These are phyloP conservation scores for Protobothrops flavoviridis DNA, from an alignment of 2,113 vertebrate species.

Conservation along the genomic window DNA sequence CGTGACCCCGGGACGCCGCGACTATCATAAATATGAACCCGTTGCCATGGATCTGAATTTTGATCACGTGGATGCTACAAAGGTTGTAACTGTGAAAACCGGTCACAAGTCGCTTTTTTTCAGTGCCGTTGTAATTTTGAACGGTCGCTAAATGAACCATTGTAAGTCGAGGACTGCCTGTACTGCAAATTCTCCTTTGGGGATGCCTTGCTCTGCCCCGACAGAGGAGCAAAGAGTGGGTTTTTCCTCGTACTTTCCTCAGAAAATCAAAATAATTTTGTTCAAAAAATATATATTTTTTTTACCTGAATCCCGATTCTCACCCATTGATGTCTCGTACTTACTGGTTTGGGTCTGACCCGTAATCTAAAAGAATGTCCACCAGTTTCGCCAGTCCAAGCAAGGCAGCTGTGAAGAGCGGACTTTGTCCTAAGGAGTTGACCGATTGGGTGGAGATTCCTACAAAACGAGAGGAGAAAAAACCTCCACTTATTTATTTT, in stretches of 20 bases:
- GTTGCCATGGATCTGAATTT: no score
- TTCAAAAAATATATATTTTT: not conserved
- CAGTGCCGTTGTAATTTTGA: no score
- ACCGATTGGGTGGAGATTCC: slow-evolving; percentile 74
- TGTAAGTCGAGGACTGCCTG: no score
- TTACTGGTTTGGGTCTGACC: slow-evolving; percentile 83
- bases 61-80: no score
- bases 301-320: not conserved
- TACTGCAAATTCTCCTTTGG: not conserved
- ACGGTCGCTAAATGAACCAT: no score
- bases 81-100: no score
- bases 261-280: not conserved
- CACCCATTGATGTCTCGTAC: slow-evolving; percentile 34
- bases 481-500: not conserved
- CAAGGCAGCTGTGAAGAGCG: slow-evolving; percentile 78
- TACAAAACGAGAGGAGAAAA: slow-evolving; percentile 33
- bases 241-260: not conserved
- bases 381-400: slow-evolving; percentile 75
- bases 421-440: slow-evolving; percentile 81
- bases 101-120: no score
- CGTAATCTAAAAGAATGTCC: slow-evolving; percentile 76
- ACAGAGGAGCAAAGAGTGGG: not conserved
- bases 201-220: rapidly evolving
- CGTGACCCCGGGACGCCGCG: no score
- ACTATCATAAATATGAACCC: no score